Base-by-base conservation (phyloP, 1,140 invertebrate genomes). In the Drosophila orena region DNA sequence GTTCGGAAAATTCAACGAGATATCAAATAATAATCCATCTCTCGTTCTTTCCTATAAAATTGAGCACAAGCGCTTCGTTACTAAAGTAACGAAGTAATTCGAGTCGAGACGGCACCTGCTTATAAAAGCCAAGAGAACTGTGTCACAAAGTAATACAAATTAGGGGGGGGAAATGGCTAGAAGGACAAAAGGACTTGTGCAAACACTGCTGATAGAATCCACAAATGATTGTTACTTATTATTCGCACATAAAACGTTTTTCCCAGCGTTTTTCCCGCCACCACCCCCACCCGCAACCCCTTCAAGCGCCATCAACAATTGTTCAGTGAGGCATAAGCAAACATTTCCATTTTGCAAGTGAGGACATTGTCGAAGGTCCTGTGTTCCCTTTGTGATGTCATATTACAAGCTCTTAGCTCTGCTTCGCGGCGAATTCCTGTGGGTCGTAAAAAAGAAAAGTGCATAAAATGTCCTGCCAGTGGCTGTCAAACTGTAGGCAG, bases 161-260 rank as follows among this genome's bases (percentile, higher is more conserved):
- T 34, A 30, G 15, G 42, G 8, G 0, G 15, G 40, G 8, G 3
- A 17, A 43, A 10, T 15, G 4, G 40, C 37, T 30, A 53, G 20
- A 34, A 35, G 38, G 17, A 69, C 66, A 70, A 69, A 35, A 17
- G 50, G 50, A 40, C 65, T 47, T 47, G 59, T 20, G 68, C 35
- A 69, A 56, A 70, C 64, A 70, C 35, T 49, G 43, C 52, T 71
- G 68, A 71, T 71, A 70, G 68, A 70, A 70, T 24, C 65, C 65
- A 70, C 68, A 71, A 71, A 71, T 71, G 68, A 71, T 71, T 71
- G 68, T 71, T 71, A 71, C 68, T 70, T 71, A 71, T 71, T 71
- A 71, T 71, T 71, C 68, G 68, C 65, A 70, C 68, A 71, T 71
- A 71, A 71, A 71, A 70, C 68, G 68, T 69, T 71, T 70, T 70